Evolutionary conservation across 2,113 vertebrate species (phyloP).

Genomic region (Cacatua alba): DNA sequence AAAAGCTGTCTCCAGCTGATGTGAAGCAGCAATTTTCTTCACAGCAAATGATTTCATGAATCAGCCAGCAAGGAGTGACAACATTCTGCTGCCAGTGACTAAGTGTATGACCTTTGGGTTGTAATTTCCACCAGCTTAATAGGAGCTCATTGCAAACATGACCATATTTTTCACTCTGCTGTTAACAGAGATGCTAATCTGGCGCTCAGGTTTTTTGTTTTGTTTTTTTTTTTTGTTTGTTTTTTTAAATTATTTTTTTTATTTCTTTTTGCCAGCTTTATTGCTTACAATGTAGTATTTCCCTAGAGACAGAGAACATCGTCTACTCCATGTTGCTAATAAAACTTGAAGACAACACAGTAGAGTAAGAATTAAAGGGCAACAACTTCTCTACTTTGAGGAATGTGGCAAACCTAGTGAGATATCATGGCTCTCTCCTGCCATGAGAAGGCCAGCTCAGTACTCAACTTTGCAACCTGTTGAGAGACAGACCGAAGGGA

Average conservation of each 20-base stretch:
- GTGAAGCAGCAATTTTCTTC: conserved; percentile 19
- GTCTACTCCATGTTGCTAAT: not conserved
- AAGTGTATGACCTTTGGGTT: not conserved
- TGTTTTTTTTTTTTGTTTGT: not conserved
- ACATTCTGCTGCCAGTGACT: conserved; percentile 15
- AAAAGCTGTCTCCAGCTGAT: not conserved
- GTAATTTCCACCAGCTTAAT: conserved; percentile 30
- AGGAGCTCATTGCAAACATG: not conserved
- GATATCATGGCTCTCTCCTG: not conserved
- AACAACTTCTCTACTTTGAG: not conserved
- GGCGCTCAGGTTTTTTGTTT: not conserved
- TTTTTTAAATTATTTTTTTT: not conserved
- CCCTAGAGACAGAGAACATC: conserved; percentile 8
- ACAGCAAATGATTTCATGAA: conserved; percentile 45
- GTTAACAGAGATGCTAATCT: conserved; percentile 34
- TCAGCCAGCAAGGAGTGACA: conserved; percentile 52
- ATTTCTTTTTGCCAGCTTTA: not conserved
- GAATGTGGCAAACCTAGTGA: not conserved
- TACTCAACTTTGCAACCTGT: not conserved
- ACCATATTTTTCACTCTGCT: conserved; percentile 10
- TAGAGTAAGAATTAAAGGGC: not conserved
- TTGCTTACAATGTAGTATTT: conserved; percentile 4
- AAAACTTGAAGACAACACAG: not conserved
- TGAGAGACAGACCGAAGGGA: not conserved
- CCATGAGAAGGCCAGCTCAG: not conserved